Percentiles rank a stretch among this genome's conserved stretches.
These are phyloP conservation scores for Pentamera pediparva DNA, from an alignment of 53 echinoderm and acorn worm species.

Conservation along the genomic window DNA sequence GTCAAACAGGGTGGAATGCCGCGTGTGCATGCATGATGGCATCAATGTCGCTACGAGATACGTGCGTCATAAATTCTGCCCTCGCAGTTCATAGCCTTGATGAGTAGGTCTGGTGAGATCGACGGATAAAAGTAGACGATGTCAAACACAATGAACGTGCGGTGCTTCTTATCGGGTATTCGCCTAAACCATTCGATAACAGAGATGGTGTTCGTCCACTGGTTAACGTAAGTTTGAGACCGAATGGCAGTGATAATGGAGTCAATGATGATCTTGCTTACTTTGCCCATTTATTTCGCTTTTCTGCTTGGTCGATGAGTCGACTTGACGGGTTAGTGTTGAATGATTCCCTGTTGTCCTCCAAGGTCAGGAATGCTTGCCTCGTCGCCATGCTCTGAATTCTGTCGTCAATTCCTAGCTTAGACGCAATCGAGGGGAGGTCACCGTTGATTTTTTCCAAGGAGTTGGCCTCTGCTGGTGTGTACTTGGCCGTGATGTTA, in stretches of 20 bases:
- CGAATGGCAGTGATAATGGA: constrained; percentile 28
- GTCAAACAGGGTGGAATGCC: background rate
- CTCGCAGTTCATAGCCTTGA: constrained; percentile 6
- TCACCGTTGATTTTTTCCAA: constrained; percentile 3
- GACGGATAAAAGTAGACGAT: constrained; percentile 30
- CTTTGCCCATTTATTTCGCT: constrained; percentile 36
- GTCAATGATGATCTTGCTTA: constrained; percentile 36
- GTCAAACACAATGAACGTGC: constrained; percentile 34
- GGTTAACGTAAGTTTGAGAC: constrained; percentile 13
- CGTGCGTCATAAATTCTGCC: constrained; percentile 16
- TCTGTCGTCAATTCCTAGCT: constrained; percentile 27
- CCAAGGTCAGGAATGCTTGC: background rate
- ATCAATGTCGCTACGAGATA: background rate
- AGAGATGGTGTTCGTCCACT: constrained; percentile 17
- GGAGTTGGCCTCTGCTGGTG: background rate
- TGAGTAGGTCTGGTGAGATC: constrained; percentile 10
- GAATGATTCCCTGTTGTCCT: constrained; percentile 32
- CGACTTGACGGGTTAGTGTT: constrained; percentile 20
- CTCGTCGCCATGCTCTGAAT: constrained; percentile 9
- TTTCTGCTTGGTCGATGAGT: constrained; percentile 30
- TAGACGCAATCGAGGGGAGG: background rate
- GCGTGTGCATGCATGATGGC: constrained; percentile 22
- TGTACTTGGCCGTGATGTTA: constrained; percentile 17
- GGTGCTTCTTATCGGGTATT: constrained; percentile 18
- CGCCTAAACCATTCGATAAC: constrained; percentile 4